Evolutionary conservation across 2,113 vertebrate genomes (phyloP).

Genomic region (Apaloderma vittatum): DNA sequence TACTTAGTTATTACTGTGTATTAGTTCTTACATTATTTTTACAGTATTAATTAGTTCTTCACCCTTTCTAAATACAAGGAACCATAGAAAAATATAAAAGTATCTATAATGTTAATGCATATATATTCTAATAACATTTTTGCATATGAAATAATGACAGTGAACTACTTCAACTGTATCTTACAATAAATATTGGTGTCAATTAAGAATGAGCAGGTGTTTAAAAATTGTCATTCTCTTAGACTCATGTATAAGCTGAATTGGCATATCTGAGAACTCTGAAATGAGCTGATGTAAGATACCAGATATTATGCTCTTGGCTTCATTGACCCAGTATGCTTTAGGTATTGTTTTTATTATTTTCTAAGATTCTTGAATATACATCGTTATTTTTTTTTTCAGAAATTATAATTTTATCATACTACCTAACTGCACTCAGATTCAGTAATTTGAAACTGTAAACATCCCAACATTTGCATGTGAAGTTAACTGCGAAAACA

Average conservation of each 20-base stretch:
- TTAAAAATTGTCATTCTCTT: background rate
- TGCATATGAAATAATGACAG: background rate
- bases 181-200: background rate
- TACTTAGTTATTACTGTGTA: background rate
- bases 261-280: background rate
- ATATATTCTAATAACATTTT: background rate
- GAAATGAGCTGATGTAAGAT: background rate
- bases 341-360: background rate
- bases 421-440: background rate
- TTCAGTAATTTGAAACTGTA: background rate
- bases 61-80: background rate
- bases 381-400: background rate
- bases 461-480: background rate
- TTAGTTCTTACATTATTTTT: background rate
- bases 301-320: background rate
- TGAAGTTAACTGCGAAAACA: background rate
- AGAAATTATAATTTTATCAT: background rate
- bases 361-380: background rate
- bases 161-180: background rate
- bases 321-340: background rate
- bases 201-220: background rate
- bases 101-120: background rate
- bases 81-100: background rate
- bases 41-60: background rate
- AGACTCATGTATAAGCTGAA: background rate